These are phyloP conservation scores for Cynoglossus semilaevis DNA, from an alignment of 2,113 vertebrate species.

Conservation along the genomic window DNA sequence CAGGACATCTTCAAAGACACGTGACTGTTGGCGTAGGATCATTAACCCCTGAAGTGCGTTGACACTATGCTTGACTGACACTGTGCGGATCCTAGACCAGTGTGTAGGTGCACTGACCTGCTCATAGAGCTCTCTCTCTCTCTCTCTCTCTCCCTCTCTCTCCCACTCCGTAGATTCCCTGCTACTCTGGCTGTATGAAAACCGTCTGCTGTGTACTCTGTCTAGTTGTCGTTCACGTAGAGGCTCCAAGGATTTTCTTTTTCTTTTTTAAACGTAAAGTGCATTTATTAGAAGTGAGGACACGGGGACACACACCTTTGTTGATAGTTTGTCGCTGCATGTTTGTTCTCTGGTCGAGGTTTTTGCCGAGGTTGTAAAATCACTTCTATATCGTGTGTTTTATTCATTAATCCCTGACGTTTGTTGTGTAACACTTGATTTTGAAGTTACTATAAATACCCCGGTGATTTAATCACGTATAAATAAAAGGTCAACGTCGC, in stretches of 20 bases:
- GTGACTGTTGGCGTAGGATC: conserved; percentile 74
- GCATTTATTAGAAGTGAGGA: conserved; percentile 77
- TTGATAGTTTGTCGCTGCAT: conserved; percentile 79
- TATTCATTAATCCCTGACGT: conserved; percentile 70
- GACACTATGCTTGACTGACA: conserved; percentile 67
- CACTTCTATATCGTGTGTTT: conserved; percentile 71
- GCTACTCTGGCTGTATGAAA: conserved; percentile 76
- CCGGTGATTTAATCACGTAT: conserved; percentile 67
- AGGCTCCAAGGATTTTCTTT: conserved; percentile 70
- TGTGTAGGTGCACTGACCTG: conserved; percentile 76
- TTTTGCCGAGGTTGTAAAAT: conserved; percentile 73
- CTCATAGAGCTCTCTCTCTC: conserved; percentile 72
- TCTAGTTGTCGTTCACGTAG: conserved; percentile 80
- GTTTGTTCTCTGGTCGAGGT: conserved; percentile 76
- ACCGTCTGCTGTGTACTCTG: conserved; percentile 78
- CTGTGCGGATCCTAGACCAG: conserved; percentile 74
- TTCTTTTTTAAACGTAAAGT: conserved; percentile 69
- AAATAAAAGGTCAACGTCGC: conserved; percentile 54
- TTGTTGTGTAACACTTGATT: conserved; percentile 67
- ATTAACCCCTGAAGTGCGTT: conserved; percentile 77
- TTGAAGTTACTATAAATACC: conserved; percentile 60
- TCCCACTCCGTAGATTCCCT: conserved; percentile 66
- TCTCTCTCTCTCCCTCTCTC: conserved; percentile 61
- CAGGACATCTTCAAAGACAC: conserved; percentile 67
- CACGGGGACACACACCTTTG: conserved; percentile 66